Percentiles rank a stretch among this genome's conserved stretches.
Evolutionary conservation across 1,140 invertebrate genomes (phyloP).

Genomic region (Lepidurus couesii): DNA sequence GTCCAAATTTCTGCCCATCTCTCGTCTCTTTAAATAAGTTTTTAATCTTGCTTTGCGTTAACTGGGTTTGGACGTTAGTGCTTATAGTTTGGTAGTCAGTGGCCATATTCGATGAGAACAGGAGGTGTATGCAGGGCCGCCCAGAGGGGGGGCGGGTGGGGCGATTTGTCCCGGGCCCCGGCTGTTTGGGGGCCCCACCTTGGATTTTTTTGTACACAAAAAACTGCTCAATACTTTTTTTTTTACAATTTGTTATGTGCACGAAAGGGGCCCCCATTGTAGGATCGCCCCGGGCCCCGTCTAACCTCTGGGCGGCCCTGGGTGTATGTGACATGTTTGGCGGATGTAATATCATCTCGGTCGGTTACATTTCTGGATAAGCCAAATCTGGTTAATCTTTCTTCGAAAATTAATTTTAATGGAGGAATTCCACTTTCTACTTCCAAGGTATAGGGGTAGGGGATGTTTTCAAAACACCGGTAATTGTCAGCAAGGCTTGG

Average conservation of each 20-base stretch:
- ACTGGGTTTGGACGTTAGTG: not conserved
- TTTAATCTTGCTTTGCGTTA: not conserved
- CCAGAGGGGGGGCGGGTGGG: no score
- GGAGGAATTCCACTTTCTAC: constrained; percentile 9
- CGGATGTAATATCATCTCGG: not conserved
- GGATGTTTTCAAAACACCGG: not conserved
- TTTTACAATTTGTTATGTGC: no score
- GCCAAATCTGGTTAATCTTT: not conserved
- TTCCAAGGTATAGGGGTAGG: not conserved
- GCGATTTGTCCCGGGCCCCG: no score
- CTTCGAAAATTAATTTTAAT: not conserved
- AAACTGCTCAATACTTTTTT: no score
- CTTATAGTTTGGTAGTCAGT: not conserved
- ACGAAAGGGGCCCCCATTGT: no score
- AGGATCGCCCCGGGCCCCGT: no score
- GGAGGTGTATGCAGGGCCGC: not conserved
- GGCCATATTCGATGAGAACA: not conserved
- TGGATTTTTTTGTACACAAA: no score
- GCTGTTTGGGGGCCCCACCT: no score
- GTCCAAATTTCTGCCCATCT: not conserved
- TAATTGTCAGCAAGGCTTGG: constrained; percentile 5
- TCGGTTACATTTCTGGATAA: not conserved
- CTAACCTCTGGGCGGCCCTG: no score
- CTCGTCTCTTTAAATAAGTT: not conserved
- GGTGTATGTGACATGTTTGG: not conserved